Evolutionary conservation across 2,797 vertebrate genomes (phyloP), one percentile per base, ranked within the genome.

Genomic region (Leptoclinus maculatus): DNA sequence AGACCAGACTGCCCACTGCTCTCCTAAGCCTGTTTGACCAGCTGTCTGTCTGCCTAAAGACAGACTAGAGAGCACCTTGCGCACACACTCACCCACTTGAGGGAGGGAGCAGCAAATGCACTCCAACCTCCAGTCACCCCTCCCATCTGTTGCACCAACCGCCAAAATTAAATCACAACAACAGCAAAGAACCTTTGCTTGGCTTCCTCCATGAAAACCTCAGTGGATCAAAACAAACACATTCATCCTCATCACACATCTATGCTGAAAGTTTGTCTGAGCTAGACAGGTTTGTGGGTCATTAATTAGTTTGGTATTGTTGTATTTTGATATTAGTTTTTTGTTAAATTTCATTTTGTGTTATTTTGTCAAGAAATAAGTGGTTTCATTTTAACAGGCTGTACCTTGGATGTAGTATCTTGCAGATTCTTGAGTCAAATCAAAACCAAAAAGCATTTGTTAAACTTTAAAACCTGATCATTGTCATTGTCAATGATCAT

Each of bases 21-120:
- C 90, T 90, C 79, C 78, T 95, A 94, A 95, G 93, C 92, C 88
- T 94, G 93, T 95, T 94, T 94, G 92, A 89, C 93, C 94, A 95
- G 93, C 94, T 95, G 95, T 93, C 94, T 74, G 88, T 93, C 92
- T 91, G 90, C 85, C 68, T 88, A 78, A 87, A 87, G 91, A 91
- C 83, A 51, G 88, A 78, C 90, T 83, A 74, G 66, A 91, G 81
- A 83, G 83, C 62, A 78, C 71, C 85, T 87, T 70, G 29, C 21
- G 57, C 54, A 47, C 68, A 34, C 81, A 85, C 76, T n/a, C 82
- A 76, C 74, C 58, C 83, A 87, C 81, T 88, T 79, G 59, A 88
- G 62, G 71, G 83, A 83, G 87, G 87, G 86, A 71, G 82, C 57
- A 82, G 79, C 43, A 72, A 85, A 88, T 68, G 66, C 73, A 72